A percentile compares a stretch with the other conserved stretches of the same genome.
Conservation (phyloP, 2,113 vertebrate genomes). For the Scopus umbretta region DNA sequence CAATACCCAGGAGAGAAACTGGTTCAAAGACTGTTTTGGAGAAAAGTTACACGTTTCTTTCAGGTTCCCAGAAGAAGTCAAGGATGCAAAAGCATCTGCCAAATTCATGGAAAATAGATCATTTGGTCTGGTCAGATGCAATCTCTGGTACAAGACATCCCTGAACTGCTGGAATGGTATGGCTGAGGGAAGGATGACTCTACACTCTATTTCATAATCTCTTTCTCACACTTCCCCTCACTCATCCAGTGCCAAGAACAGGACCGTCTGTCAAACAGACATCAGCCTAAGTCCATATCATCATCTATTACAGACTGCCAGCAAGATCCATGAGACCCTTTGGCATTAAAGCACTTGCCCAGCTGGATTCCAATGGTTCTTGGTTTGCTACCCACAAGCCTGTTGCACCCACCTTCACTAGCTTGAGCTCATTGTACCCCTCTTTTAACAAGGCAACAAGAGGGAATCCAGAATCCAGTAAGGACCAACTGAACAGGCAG, state of each 20-base stretch:
- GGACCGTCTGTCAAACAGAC: background rate
- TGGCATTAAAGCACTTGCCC: background rate
- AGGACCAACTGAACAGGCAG: background rate
- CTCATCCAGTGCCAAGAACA: background rate
- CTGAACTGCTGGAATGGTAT: background rate
- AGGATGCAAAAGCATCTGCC: constrained; percentile 34
- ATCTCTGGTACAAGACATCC: background rate
- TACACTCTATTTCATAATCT: background rate
- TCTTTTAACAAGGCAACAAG: background rate
- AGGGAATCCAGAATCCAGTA: background rate
- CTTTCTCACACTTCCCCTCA: background rate
- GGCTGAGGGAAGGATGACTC: background rate
- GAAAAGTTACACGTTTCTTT: background rate
- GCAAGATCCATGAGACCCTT: background rate
- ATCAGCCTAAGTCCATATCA: background rate
- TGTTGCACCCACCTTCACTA: background rate
- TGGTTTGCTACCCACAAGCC: background rate
- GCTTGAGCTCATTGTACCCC: background rate
- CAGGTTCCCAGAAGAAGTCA: background rate
- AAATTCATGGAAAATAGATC: background rate
- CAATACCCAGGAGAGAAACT: background rate
- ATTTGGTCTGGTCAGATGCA: background rate
- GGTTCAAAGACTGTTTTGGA: background rate
- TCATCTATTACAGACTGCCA: background rate
- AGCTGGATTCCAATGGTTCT: background rate